A percentile compares a stretch with the other conserved stretches of the same genome.
These are phyloP conservation scores for Taenioides sp. DNA, from an alignment of 2,797 vertebrate genomes.

Conservation along the genomic window DNA sequence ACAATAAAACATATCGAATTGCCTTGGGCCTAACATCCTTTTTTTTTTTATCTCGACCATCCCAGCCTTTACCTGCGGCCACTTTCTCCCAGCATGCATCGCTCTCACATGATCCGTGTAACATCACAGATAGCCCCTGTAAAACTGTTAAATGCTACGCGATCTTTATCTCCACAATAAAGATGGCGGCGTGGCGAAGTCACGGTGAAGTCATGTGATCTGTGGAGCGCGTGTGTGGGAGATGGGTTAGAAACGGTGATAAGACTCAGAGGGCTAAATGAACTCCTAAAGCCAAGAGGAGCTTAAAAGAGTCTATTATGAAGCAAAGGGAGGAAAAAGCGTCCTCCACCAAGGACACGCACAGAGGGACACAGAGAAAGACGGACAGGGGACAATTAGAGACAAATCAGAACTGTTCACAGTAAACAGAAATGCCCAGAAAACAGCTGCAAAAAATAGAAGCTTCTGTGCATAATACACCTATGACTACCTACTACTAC, in stretches of 20 bases:
- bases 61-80: background rate
- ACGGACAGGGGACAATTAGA: too few species aligned
- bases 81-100: constrained; percentile 6
- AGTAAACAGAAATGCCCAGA: background rate
- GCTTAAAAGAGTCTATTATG: background rate
- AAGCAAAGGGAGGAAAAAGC: background rate
- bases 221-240: background rate
- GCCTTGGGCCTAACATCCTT: background rate
- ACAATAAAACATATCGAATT: background rate
- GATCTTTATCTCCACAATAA: background rate
- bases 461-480: background rate
- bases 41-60: constrained; percentile 1
- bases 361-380: background rate
- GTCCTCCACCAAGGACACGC: background rate
- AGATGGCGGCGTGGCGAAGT: background rate
- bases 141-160: background rate
- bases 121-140: background rate
- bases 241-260: background rate
- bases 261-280: background rate
- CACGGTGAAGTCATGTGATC: background rate
- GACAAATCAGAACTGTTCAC: background rate
- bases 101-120: constrained; percentile 6
- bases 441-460: background rate
- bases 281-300: background rate
- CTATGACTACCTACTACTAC: too few species aligned